Percentiles rank a stretch among this genome's conserved stretches.
phyloP scores from a whole-genome alignment of 2,113 vertebrate genomes.

The Erinaceus europaeus region DNA sequence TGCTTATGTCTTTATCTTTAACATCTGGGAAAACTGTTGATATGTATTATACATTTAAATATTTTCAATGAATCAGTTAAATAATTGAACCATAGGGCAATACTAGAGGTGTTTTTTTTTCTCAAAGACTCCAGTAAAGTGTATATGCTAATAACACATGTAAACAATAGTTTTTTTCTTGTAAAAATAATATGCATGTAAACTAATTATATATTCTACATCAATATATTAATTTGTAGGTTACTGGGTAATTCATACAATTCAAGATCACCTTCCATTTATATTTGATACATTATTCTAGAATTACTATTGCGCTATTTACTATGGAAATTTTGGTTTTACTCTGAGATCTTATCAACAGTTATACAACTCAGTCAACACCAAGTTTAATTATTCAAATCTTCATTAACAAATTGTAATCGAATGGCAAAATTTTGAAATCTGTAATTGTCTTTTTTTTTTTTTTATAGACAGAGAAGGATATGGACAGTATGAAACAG shows the following conservation, averaged over 20 bases:
- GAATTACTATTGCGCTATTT: not conserved
- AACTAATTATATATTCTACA: not conserved
- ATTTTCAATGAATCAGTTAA: not conserved
- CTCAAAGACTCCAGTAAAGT: not conserved
- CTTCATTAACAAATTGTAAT: no score
- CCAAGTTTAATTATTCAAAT: not conserved
- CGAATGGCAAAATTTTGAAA: no score
- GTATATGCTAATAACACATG: not conserved
- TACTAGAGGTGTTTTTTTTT: not conserved
- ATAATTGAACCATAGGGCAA: not conserved
- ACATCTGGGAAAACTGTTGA: not conserved
- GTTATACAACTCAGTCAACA: not conserved
- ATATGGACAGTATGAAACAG: no score
- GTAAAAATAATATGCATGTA: not conserved
- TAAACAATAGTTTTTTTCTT: not conserved
- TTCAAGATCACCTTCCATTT: not conserved
- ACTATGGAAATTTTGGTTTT: not conserved
- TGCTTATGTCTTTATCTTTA: not conserved
- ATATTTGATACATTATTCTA: conserved; percentile 18
- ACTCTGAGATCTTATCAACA: not conserved
- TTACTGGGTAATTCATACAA: conserved; percentile 17
- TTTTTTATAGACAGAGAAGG: no score
- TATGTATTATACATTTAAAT: not conserved
- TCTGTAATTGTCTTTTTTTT: no score
- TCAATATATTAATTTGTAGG: not conserved